Percentiles rank a stretch among this genome's conserved stretches.
These are phyloP conservation scores for Caenorhabditis sp. DNA, from an alignment of 2,888 invertebrate genomes.

Conservation along the genomic window DNA sequence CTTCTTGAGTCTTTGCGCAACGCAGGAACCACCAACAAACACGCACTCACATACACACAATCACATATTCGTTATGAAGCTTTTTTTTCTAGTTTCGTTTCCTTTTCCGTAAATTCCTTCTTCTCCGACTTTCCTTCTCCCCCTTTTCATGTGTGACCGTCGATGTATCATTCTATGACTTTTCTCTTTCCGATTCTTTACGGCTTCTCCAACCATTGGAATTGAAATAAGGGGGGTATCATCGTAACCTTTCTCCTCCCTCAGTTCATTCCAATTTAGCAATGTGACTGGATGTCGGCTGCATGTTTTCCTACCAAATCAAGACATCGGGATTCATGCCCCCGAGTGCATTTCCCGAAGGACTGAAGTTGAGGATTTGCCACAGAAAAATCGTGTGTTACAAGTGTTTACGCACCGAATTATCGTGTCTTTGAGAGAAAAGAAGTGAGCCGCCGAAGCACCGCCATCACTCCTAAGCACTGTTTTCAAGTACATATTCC, in stretches of 20 bases:
- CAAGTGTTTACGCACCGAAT: conserved; percentile 68
- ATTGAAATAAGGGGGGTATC: not conserved
- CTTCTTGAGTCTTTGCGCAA: conserved; percentile 55
- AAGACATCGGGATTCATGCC: not conserved
- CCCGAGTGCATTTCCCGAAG: conserved; percentile 24
- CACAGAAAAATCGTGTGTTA: conserved; percentile 63
- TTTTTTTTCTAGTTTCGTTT: conserved; percentile 52
- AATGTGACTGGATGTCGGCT: not conserved
- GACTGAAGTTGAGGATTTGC: conserved; percentile 34
- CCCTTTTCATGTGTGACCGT: conserved; percentile 1
- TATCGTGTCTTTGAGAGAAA: conserved; percentile 57
- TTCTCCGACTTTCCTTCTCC: conserved; percentile 18
- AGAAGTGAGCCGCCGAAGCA: conserved; percentile 37
- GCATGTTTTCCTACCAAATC: not conserved
- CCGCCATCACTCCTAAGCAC: conserved; percentile 33
- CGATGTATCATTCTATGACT: conserved; percentile 8
- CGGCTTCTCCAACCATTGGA: not conserved
- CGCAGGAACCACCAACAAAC: conserved; percentile 47
- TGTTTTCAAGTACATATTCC: conserved; percentile 54
- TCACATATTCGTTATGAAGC: conserved; percentile 53
- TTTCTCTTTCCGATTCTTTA: conserved; percentile 36
- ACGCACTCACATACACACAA: conserved; percentile 46
- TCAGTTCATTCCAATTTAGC: not conserved
- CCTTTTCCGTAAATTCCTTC: conserved; percentile 7
- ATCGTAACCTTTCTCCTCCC: not conserved